phyloP scores from a whole-genome alignment of 2,888 invertebrate species.

The Vanessa cardui region DNA sequence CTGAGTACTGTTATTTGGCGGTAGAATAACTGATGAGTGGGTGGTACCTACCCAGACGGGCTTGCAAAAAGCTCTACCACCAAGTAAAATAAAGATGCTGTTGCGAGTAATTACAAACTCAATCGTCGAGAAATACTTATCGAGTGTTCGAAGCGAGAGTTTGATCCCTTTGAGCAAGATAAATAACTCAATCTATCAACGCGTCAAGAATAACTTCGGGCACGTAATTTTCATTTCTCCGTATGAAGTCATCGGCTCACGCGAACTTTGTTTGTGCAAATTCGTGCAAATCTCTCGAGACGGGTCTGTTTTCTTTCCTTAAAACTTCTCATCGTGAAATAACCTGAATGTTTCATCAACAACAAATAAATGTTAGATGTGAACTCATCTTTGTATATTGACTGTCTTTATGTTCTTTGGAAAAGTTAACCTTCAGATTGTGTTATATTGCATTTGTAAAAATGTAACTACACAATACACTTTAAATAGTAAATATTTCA shows the following conservation, averaged over 20 bases:
- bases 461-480: too few species aligned
- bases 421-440: too few species aligned
- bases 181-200: conserved; percentile 34
- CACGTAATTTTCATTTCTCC: conserved; percentile 33
- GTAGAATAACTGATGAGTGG: too few species aligned
- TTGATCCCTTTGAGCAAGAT: conserved; percentile 20
- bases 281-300: conserved; percentile 26
- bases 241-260: conserved; percentile 31
- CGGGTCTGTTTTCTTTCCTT: conserved; percentile 23
- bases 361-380: conserved; percentile 12
- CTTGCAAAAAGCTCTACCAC: too few species aligned
- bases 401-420: neutral
- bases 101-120: neutral
- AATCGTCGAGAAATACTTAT: conserved; percentile 1
- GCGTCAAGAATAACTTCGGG: conserved; percentile 31
- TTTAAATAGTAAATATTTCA: too few species aligned
- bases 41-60: too few species aligned
- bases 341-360: conserved; percentile 26
- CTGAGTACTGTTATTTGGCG: too few species aligned
- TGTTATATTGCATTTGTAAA: too few species aligned
- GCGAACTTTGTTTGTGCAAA: conserved; percentile 25
- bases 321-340: conserved; percentile 9
- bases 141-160: neutral
- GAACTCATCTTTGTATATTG: neutral
- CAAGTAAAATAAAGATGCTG: neutral